Base-by-base conservation (phyloP, 2,888 invertebrate species). In the Epistrophe eligans region DNA sequence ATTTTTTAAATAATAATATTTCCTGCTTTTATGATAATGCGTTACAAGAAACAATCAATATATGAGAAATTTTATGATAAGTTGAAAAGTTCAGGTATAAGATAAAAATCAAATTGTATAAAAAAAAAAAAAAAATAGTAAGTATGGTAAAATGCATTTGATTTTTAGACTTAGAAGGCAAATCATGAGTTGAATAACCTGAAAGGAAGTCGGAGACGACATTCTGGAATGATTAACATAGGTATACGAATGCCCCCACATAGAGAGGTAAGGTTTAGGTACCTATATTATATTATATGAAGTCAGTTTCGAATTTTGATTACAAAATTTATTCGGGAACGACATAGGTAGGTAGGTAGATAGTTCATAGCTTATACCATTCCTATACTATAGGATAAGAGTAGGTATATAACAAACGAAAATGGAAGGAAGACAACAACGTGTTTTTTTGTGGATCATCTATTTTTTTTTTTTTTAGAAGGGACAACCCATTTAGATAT, bases 241-340 rank as follows among this genome's bases (percentile, higher is more conserved):
- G 40, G 6, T 60, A 19, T 9, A 19, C 1, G 8, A 43, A 45
- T 66, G 77, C 62, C 58, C 79, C 82, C 71, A 71, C 76, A 87
- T 64, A 28, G 8, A 6, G 7, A 73, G 13, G 43, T 43, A n/a
- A n/a, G n/a, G n/a, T n/a, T n/a, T n/a, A n/a, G n/a, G 1, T 24
- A 50, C 19, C 50, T 52, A 64, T 82, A 87, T 64, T 71, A 32
- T 24, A 40, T 19, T 55, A 35, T 58, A 67, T 24, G 35, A 55
- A 77, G 77, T 70, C 38, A 50, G 83, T 19, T 79, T 79, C 55
- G 87, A 87, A 87, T 87, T 87, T 87, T 79, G 83, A 87, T 87
- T 79, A 87, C 48, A 57, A 79, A 79, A 79, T 64, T 55, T 70
- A 76, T 77, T 77, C 64, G 70, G 52, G 52, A 70, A 70, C 70